Conservation (phyloP, 1,140 invertebrate species). For the Orussus abietinus region DNA sequence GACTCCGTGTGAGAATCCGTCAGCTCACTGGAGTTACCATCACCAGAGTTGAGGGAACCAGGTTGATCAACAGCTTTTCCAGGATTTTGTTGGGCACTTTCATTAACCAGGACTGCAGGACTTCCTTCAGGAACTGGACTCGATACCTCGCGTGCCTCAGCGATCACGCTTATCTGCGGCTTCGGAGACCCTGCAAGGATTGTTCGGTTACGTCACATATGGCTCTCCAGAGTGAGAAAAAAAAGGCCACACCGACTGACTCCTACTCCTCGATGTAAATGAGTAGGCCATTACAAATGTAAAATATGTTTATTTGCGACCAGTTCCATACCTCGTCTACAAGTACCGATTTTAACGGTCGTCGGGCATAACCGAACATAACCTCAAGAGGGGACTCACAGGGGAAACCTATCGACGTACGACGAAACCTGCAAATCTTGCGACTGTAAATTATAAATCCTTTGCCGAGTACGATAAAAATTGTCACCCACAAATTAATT, state of each 20-base stretch:
- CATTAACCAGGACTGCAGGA: constrained; percentile 2
- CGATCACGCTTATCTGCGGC: constrained; percentile 26
- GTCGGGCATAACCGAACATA: too few relatives aligned
- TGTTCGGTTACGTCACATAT: too few relatives aligned
- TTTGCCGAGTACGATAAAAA: too few relatives aligned
- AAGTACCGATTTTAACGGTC: constrained; percentile 37
- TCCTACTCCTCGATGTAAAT: too few relatives aligned
- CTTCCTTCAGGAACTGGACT: constrained; percentile 15
- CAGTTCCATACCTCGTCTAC: constrained; percentile 38
- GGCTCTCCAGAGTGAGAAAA: too few relatives aligned
- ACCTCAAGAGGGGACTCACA: too few relatives aligned
- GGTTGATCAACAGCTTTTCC: constrained; percentile 8
- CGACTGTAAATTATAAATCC: too few relatives aligned
- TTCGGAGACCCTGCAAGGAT: constrained; percentile 31
- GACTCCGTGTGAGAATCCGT: constrained; percentile 7
- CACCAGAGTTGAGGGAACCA: not conserved
- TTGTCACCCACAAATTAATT: too few relatives aligned
- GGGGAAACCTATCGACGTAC: too few relatives aligned
- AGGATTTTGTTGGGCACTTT: constrained; percentile 14
- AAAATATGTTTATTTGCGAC: constrained; percentile 47
- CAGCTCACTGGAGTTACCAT: not conserved
- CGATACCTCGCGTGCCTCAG: constrained; percentile 24
- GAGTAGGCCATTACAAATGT: constrained; percentile 48
- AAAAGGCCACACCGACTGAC: too few relatives aligned
- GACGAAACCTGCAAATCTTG: too few relatives aligned